Percentiles rank a stretch among this genome's conserved stretches.
Evolutionary conservation across 2,113 vertebrate genomes (phyloP).

Genomic region (Mustelus asterias): DNA sequence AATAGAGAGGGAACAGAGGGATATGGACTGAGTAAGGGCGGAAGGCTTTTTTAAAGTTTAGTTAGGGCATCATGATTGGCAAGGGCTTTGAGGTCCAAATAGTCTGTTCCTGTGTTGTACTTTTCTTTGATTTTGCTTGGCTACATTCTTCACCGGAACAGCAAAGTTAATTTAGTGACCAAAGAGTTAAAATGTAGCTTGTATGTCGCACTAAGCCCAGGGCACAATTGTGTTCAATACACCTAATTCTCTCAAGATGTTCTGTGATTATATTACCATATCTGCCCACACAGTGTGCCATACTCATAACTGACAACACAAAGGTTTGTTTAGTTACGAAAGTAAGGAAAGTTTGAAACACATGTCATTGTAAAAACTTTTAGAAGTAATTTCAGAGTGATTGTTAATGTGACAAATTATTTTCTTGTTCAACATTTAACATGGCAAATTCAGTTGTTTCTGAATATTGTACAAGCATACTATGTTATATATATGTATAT

Average conservation of each 20-base stretch:
- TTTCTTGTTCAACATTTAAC: neutral
- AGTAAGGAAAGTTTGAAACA: constrained; percentile 18
- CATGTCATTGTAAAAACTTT: neutral
- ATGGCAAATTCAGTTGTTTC: neutral
- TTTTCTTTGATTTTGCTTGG: neutral
- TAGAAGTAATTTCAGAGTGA: neutral
- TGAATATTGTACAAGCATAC: neutral
- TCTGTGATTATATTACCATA: constrained; percentile 24
- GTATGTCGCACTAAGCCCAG: neutral
- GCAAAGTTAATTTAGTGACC: neutral
- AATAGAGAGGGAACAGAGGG: too few species aligned
- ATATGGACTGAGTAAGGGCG: too few species aligned
- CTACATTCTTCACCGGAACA: neutral
- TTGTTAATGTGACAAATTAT: neutral
- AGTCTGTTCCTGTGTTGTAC: too few species aligned
- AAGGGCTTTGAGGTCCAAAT: too few species aligned
- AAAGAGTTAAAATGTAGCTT: neutral
- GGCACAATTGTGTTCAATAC: neutral
- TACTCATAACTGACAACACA: constrained; percentile 1
- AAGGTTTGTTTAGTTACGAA: constrained; percentile 12
- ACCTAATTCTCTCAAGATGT: constrained; percentile 19
- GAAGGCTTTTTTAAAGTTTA: too few species aligned
- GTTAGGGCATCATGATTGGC: too few species aligned
- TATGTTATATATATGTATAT: too few species aligned
- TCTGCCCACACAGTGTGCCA: neutral